phyloP scores from a whole-genome alignment of 2,113 vertebrate species.

The Osmerus eperlanus region DNA sequence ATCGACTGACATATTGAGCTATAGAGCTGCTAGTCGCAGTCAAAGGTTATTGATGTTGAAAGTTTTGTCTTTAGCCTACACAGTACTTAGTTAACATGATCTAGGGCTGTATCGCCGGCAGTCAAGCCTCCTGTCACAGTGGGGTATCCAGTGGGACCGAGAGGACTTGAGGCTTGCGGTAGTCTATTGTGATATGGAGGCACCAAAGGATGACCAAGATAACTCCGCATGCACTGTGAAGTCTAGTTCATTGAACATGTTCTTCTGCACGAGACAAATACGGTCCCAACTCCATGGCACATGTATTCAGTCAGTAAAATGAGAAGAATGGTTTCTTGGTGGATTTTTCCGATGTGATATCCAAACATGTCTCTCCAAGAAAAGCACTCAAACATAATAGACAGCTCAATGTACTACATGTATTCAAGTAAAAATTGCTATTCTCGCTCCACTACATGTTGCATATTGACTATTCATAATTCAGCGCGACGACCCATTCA shows the following conservation, averaged over 20 bases:
- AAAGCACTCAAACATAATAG: background rate
- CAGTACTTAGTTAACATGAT: too few species aligned
- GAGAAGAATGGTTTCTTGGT: constrained; percentile 7
- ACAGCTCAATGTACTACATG: background rate
- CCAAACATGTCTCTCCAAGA: constrained; percentile 18
- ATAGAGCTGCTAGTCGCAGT: too few species aligned
- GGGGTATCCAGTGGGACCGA: background rate
- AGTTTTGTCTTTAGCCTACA: too few species aligned
- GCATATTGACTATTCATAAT: background rate
- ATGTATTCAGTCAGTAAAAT: constrained; percentile 1
- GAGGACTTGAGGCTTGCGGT: background rate
- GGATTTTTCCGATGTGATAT: constrained; percentile 18
- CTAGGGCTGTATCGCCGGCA: constrained; percentile 8
- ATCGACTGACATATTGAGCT: too few species aligned
- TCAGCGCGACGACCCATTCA: constrained; percentile 21
- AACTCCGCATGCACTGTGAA: background rate
- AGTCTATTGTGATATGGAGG: background rate
- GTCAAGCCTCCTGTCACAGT: background rate
- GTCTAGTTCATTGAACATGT: background rate
- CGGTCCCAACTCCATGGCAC: background rate
- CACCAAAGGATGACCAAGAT: background rate
- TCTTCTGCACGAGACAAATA: background rate
- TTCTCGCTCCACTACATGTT: background rate
- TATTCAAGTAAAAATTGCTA: background rate
- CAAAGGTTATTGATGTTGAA: too few species aligned